phyloP scores from a whole-genome alignment of 2,888 invertebrate genomes.

The Drosophila sordidapex region DNA sequence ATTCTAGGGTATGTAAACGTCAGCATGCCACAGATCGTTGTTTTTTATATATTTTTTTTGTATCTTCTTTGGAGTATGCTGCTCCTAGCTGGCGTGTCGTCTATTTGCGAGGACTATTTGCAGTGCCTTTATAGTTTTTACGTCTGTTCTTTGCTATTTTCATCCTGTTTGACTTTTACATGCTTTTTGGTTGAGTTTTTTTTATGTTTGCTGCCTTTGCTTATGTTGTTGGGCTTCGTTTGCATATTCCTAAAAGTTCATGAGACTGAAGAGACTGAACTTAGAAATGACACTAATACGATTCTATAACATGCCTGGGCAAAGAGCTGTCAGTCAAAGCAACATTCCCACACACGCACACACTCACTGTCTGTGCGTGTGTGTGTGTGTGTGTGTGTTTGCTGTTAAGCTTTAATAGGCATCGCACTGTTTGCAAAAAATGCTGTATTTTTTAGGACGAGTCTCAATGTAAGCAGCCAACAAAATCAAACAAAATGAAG shows the following conservation, averaged over 20 bases:
- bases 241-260: constrained; percentile 65
- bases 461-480: background rate
- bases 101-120: constrained; percentile 62
- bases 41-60: background rate
- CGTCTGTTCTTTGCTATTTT: constrained; percentile 30
- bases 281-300: constrained; percentile 73
- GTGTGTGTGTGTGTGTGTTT: constrained; percentile 8
- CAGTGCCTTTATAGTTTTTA: constrained; percentile 60
- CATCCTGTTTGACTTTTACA: constrained; percentile 56
- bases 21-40: background rate
- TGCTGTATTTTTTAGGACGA: constrained; percentile 3
- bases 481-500: background rate
- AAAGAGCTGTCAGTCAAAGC: constrained; percentile 64
- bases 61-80: constrained; percentile 4
- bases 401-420: constrained; percentile 36
- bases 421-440: constrained; percentile 13
- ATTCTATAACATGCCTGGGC: constrained; percentile 51
- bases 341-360: constrained; percentile 29
- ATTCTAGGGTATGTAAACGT: background rate
- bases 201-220: constrained; percentile 27
- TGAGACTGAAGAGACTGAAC: constrained; percentile 55
- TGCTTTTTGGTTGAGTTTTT: constrained; percentile 18
- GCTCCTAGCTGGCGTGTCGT: constrained; percentile 17
- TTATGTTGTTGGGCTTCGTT: constrained; percentile 32
- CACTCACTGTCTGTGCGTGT: background rate